Evolutionary conservation across 2,797 vertebrate genomes (phyloP).

Genomic region (Sphenodon punctatus): DNA sequence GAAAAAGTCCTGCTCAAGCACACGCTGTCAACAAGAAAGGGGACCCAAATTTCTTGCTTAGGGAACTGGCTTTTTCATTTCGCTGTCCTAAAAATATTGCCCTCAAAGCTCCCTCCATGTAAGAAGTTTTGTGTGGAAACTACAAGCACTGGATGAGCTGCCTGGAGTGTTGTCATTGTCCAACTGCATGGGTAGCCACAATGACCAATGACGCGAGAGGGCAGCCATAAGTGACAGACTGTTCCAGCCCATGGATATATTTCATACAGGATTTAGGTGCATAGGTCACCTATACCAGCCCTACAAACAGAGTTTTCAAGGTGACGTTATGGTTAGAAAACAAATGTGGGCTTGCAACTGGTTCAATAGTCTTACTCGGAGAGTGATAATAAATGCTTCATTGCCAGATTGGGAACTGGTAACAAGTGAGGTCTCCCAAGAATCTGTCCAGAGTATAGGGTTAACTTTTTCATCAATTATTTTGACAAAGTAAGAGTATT

Average conservation of each 20-base stretch:
- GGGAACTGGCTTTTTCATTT: not conserved
- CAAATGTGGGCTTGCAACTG: too few relatives aligned
- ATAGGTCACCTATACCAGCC: not conserved
- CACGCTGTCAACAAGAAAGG: not conserved
- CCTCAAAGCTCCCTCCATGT: not conserved
- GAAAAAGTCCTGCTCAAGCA: accelerated
- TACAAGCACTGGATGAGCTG: not conserved
- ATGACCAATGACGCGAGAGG: not conserved
- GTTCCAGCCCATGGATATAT: not conserved
- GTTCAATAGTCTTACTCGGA: too few relatives aligned
- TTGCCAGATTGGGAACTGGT: too few relatives aligned
- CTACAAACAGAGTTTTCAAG: not conserved
- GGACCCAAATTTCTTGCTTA: not conserved
- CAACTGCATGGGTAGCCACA: not conserved
- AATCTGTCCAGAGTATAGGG: too few relatives aligned
- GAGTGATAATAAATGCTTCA: too few relatives aligned
- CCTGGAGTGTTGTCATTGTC: not conserved
- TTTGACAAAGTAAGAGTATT: too few relatives aligned
- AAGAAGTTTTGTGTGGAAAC: not conserved
- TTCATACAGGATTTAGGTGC: not conserved
- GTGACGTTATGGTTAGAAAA: too few relatives aligned
- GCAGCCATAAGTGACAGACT: not conserved
- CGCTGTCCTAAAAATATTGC: not conserved
- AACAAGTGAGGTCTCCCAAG: too few relatives aligned
- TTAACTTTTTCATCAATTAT: too few relatives aligned